A percentile compares a stretch with the other conserved stretches of the same genome.
Evolutionary conservation across 1,140 invertebrate genomes (phyloP).

Genomic region (Phymorhynchus buccinoides): DNA sequence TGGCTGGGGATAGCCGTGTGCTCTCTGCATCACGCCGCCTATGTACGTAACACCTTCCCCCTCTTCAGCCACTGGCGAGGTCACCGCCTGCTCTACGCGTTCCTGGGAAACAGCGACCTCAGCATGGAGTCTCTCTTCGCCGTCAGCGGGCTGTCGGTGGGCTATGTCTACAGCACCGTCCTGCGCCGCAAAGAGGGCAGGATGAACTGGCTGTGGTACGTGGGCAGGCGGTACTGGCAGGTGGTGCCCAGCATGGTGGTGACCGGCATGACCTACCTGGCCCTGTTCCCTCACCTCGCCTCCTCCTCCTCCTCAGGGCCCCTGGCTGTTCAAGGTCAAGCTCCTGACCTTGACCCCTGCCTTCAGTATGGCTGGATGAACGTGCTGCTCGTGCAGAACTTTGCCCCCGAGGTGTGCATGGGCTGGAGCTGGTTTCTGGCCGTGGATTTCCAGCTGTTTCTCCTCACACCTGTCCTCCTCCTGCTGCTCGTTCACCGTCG

Average conservation of each 20-base stretch:
- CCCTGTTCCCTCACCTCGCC: conserved; percentile 15
- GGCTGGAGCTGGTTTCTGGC: conserved; percentile 34
- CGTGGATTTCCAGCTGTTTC: conserved; percentile 32
- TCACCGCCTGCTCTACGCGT: not conserved
- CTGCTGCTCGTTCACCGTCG: not conserved
- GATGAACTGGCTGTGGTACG: not conserved
- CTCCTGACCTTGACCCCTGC: not conserved
- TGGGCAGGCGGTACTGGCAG: not conserved
- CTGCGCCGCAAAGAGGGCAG: not conserved
- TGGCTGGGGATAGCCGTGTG: conserved; percentile 57
- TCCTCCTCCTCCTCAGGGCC: not conserved
- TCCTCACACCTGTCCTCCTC: conserved; percentile 8
- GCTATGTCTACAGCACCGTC: not conserved
- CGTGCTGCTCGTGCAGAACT: conserved; percentile 14
- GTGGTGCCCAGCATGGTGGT: not conserved
- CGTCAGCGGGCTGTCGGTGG: conserved; percentile 15
- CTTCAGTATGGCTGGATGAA: not conserved
- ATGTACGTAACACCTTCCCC: not conserved
- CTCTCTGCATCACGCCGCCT: not conserved
- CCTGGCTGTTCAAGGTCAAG: not conserved
- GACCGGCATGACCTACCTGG: not conserved
- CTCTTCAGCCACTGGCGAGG: not conserved
- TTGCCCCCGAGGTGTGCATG: conserved; percentile 14
- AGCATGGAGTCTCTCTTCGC: conserved; percentile 25
- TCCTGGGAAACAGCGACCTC: not conserved